Conservation (phyloP, 2,888 invertebrate genomes). For the Abrostola triplasia region DNA sequence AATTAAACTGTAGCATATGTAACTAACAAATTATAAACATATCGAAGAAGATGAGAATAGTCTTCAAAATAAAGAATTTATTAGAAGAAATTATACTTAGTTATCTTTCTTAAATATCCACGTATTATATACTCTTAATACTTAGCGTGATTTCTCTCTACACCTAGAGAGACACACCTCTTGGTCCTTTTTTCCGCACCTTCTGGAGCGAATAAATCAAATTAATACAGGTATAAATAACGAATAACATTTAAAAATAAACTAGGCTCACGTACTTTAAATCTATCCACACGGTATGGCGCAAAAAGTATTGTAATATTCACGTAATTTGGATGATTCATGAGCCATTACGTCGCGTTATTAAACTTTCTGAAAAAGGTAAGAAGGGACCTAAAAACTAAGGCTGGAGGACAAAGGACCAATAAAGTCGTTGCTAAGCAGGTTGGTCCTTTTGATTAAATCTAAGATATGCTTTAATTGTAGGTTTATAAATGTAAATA, state of each 20-base stretch:
- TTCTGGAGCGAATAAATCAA: conserved; percentile 38
- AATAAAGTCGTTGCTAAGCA: conserved; percentile 44
- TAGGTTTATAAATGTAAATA: not conserved
- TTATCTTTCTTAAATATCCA: too few relatives aligned
- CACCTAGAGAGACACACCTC: too few relatives aligned
- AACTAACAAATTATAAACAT: too few relatives aligned
- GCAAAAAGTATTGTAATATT: conserved; percentile 73
- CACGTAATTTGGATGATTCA: conserved; percentile 77
- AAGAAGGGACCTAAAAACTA: conserved; percentile 47
- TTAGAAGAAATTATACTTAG: too few relatives aligned
- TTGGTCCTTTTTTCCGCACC: conserved; percentile 27
- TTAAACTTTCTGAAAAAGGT: conserved; percentile 70
- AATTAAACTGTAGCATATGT: too few relatives aligned
- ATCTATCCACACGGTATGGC: conserved; percentile 64
- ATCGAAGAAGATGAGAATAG: too few relatives aligned
- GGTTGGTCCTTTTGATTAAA: conserved; percentile 39
- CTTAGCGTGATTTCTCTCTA: not conserved
- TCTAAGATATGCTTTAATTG: conserved; percentile 16
- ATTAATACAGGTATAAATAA: conserved; percentile 47
- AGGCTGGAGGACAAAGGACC: conserved; percentile 35
- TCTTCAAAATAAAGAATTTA: too few relatives aligned
- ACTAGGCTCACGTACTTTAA: conserved; percentile 64
- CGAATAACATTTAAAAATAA: conserved; percentile 44
- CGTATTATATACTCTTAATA: not conserved
- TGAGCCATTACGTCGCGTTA: conserved; percentile 75